These are phyloP conservation scores for Cololabis saira DNA, from an alignment of 2,113 vertebrate species.

Conservation along the genomic window DNA sequence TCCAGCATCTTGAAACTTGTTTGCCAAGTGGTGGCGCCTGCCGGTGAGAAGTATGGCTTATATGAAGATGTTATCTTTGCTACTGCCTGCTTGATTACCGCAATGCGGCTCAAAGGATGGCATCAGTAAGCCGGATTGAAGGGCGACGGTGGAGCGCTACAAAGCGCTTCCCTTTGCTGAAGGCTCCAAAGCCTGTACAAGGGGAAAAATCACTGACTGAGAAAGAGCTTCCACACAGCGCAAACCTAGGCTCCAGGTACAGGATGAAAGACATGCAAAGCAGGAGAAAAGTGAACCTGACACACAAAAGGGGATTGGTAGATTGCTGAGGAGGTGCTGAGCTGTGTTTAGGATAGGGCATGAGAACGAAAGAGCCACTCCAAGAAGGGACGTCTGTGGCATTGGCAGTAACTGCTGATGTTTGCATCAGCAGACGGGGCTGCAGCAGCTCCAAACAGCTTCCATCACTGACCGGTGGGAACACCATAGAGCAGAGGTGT, in stretches of 20 bases:
- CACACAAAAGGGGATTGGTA: background rate
- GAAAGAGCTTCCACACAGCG: background rate
- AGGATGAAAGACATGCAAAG: constrained; percentile 7
- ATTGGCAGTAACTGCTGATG: constrained; percentile 48
- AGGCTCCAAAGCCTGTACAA: background rate
- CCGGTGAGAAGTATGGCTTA: constrained; percentile 46
- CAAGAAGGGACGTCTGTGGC: constrained; percentile 34
- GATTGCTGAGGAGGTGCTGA: background rate
- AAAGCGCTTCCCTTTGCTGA: background rate
- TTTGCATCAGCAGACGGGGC: constrained; percentile 17
- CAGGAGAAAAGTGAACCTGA: background rate
- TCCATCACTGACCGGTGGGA: constrained; percentile 23
- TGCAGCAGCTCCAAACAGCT: constrained; percentile 10
- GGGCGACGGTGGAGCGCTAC: constrained; percentile 6
- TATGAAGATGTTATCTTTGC: constrained; percentile 36
- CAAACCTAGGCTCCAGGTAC: background rate
- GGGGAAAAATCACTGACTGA: background rate
- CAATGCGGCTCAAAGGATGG: constrained; percentile 36
- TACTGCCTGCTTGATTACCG: constrained; percentile 40
- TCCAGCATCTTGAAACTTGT: constrained; percentile 39
- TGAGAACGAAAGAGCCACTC: constrained; percentile 1
- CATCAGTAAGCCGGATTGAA: background rate
- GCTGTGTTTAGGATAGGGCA: constrained; percentile 2
- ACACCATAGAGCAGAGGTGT: constrained; percentile 31
- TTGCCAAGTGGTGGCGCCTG: constrained; percentile 55